A percentile compares a stretch with the other conserved stretches of the same genome.
Conservation (phyloP, 2,888 invertebrate species). For the Phymatocera aterrima region DNA sequence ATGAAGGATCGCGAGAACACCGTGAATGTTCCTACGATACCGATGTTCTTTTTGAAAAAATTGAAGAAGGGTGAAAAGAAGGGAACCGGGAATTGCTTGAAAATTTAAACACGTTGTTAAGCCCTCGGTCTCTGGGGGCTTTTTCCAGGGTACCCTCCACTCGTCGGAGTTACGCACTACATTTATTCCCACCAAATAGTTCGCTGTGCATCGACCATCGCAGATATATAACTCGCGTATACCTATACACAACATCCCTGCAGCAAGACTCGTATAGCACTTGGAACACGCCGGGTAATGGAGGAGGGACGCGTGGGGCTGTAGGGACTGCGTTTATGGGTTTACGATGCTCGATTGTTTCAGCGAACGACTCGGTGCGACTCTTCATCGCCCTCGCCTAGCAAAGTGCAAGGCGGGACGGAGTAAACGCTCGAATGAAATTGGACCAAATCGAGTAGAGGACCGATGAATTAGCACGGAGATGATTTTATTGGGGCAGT, state of each 20-base stretch:
- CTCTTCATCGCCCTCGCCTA: constrained; percentile 49
- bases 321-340: constrained; percentile 28
- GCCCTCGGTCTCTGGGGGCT: constrained; percentile 36
- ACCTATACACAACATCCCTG: constrained; percentile 30
- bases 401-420: constrained; percentile 1
- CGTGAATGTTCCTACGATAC: neutral
- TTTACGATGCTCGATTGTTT: constrained; percentile 41
- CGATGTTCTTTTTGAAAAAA: neutral
- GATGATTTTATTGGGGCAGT: constrained; percentile 67
- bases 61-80: too few relatives aligned
- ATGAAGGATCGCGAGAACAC: neutral
- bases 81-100: constrained; percentile 32
- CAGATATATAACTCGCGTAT: constrained; percentile 50
- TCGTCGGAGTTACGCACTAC: neutral
- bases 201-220: constrained; percentile 69
- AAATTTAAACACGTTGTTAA: constrained; percentile 34
- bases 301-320: neutral
- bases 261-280: neutral
- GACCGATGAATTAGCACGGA: constrained; percentile 65
- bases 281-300: constrained; percentile 27
- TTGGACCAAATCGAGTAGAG: constrained; percentile 66
- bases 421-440: constrained; percentile 57
- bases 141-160: constrained; percentile 19
- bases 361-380: constrained; percentile 45
- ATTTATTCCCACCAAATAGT: constrained; percentile 55